Evolutionary conservation across 2,888 invertebrate species (phyloP).

Genomic region (Crocallis elinguaria): DNA sequence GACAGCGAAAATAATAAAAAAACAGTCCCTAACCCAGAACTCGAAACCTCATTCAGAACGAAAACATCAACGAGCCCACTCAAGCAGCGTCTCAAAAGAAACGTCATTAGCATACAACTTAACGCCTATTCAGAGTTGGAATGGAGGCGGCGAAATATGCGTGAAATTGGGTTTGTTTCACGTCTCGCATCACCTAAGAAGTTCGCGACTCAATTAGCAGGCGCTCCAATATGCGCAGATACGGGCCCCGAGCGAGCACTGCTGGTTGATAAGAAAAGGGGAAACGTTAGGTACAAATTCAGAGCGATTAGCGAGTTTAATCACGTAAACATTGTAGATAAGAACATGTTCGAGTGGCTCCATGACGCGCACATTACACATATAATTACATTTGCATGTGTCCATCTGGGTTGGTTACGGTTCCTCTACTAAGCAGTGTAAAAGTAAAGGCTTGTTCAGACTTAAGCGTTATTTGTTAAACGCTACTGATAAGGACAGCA

Average conservation of each 20-base stretch:
- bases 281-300: constrained; percentile 22
- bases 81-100: constrained; percentile 30
- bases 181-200: constrained; percentile 47
- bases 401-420: too few relatives aligned
- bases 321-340: background rate
- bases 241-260: constrained; percentile 44
- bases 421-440: too few relatives aligned
- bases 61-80: constrained; percentile 18
- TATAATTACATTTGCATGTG: too few relatives aligned
- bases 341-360: too few relatives aligned
- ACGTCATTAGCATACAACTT: constrained; percentile 36
- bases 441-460: too few relatives aligned
- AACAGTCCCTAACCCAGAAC: too few relatives aligned
- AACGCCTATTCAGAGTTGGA: constrained; percentile 33
- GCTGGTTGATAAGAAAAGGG: constrained; percentile 40
- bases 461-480: too few relatives aligned
- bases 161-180: constrained; percentile 58
- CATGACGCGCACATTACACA: too few relatives aligned
- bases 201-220: constrained; percentile 59
- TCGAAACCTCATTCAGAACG: constrained; percentile 15
- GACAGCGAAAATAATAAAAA: too few relatives aligned
- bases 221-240: constrained; percentile 54
- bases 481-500: too few relatives aligned
- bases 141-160: constrained; percentile 48
- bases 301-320: constrained; percentile 29